Base-by-base conservation (phyloP, 2,797 vertebrate genomes). In the Melanotaenia trifasciata region DNA sequence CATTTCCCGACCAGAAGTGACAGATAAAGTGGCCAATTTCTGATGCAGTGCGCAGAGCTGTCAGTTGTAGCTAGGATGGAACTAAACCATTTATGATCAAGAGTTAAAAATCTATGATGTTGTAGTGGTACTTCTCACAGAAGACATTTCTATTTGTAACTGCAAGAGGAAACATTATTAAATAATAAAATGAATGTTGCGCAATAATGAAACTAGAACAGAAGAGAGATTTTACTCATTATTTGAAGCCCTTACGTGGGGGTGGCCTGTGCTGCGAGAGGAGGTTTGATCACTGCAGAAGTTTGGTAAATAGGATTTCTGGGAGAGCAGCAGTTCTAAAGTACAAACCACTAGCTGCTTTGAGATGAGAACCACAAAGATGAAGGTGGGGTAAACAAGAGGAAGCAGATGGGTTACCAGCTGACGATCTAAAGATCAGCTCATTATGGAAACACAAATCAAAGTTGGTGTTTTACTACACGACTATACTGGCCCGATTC, bases 81-180 rank as follows among this genome's bases (percentile, higher is more conserved):
- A 3, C n/a, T 66, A 35, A 60, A 58, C 9, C 12, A 36, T 68
- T 78, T 53, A 32, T 64, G 22, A 64, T 53, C n/a, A 70, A 40
- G 32, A 72, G 50, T 43, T 57, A 35, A 54, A 56, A 47, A 60
- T 60, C 33, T 35, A 33, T 24, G 8, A 10, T 12, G 18, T 14
- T 22, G 0, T 11, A 51, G 8, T n/a, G 18, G 54, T 26, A 8
- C 51, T 64, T 50, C 43, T 33, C 24, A 56, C 10, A 53, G 50
- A 56, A 32, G 11, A 50, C 9, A 1, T 50, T 61, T 24, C 32
- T 12, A 11, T 53, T 24, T 12, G 50, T 53, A 26, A 6, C 18
- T 24, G 45, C 5, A 28, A 24, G 24, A 4, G 35, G 28, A 62
- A 24, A 3, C 56, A 58, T 3, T 7, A 50, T 13, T 35, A 58